Conservation (phyloP, 2,888 invertebrate species). For the Alloscopus bannaensis region DNA sequence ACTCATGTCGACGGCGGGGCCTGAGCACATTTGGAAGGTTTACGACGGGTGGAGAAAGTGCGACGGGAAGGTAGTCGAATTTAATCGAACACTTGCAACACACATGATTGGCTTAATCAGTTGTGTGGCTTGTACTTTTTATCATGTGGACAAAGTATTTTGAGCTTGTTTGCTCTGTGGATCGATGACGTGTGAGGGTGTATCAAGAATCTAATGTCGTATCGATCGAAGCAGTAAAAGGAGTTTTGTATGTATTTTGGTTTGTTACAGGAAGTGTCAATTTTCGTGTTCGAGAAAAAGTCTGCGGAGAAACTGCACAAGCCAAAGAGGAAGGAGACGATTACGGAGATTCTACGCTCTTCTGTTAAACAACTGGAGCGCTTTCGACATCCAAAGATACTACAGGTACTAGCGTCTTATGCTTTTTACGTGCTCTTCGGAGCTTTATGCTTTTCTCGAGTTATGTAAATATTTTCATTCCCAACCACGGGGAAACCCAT, state of each 20-base stretch:
- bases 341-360: conserved; percentile 89
- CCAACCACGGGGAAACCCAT: not conserved
- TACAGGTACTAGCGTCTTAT: conserved; percentile 78
- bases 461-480: not conserved
- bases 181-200: too few species aligned
- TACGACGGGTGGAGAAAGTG: conserved; percentile 91
- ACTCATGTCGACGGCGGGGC: conserved; percentile 87
- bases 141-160: too few species aligned
- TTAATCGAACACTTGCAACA: too few species aligned
- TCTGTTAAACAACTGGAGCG: conserved; percentile 88
- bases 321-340: conserved; percentile 92
- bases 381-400: conserved; percentile 89
- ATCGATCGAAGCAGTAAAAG: conserved; percentile 5
- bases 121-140: too few species aligned
- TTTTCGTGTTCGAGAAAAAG: conserved; percentile 95
- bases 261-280: conserved; percentile 88
- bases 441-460: too few species aligned
- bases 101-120: too few species aligned
- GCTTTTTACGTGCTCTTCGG: too few species aligned
- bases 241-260: not conserved
- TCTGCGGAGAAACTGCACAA: conserved; percentile 94
- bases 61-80: conserved; percentile 87
- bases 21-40: conserved; percentile 93
- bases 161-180: too few species aligned
- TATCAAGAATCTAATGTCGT: too few species aligned